These are phyloP conservation scores for Bradysia coprophila DNA, from an alignment of 1,140 invertebrate species.

Conservation along the genomic window DNA sequence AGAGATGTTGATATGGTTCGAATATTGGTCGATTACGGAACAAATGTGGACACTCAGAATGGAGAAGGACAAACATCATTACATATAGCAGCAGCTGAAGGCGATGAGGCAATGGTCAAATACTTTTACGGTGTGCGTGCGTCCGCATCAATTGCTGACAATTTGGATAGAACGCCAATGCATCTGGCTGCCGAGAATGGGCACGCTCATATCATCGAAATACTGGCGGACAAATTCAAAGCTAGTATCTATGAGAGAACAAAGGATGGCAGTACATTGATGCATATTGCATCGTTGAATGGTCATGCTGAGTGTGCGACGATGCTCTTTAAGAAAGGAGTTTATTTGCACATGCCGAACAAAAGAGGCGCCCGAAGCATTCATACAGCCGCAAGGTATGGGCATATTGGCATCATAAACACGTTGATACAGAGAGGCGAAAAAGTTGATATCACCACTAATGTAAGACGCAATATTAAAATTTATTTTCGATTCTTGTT, in stretches of 20 bases:
- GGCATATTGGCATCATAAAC: conserved; percentile 94
- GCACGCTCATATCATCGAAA: conserved; percentile 85
- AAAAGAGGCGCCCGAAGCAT: conserved; percentile 86
- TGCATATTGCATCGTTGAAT: conserved; percentile 93
- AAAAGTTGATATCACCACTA: conserved; percentile 85
- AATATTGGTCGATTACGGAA: conserved; percentile 82
- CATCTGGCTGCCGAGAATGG: conserved; percentile 95
- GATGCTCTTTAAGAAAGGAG: conserved; percentile 95
- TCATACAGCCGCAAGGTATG: conserved; percentile 79
- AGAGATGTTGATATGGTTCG: conserved; percentile 82
- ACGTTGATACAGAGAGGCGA: conserved; percentile 90
- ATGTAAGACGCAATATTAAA: conserved; percentile 39
- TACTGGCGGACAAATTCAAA: conserved; percentile 94
- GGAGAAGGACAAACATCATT: conserved; percentile 81
- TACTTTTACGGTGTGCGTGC: conserved; percentile 89
- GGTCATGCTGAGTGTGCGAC: conserved; percentile 97
- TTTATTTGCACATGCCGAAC: conserved; percentile 99
- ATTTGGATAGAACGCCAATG: conserved; percentile 89
- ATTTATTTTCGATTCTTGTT: conserved; percentile 1
- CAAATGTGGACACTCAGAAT: conserved; percentile 76
- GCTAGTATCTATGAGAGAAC: conserved; percentile 86
- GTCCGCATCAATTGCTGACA: conserved; percentile 82
- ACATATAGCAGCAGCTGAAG: conserved; percentile 88
- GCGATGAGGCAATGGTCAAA: conserved; percentile 84
- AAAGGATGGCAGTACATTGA: conserved; percentile 93